phyloP scores from a whole-genome alignment of 2,888 invertebrate genomes.

The Cremastobaeus sp. region DNA sequence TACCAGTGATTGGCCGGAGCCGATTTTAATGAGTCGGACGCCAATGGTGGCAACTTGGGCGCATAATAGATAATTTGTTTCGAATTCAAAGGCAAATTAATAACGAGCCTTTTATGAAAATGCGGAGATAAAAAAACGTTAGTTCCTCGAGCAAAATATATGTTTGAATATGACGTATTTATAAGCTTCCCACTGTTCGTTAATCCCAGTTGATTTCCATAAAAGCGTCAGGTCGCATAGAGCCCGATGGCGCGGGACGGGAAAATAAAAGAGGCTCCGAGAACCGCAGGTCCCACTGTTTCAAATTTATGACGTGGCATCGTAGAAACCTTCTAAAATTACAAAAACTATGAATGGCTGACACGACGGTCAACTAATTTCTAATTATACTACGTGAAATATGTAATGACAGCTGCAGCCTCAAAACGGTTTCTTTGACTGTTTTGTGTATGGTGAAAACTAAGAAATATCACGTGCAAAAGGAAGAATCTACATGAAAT shows the following conservation, averaged over 20 bases:
- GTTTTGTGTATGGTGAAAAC: background rate
- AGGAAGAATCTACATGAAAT: background rate
- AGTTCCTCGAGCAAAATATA: no score
- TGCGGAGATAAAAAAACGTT: no score
- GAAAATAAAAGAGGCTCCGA: background rate
- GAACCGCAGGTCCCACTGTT: slow-evolving; percentile 12
- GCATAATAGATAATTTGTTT: slow-evolving; percentile 4
- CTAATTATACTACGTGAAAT: slow-evolving; percentile 33
- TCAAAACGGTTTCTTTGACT: slow-evolving; percentile 12
- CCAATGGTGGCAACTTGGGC: no score
- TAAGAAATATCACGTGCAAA: slow-evolving; percentile 4
- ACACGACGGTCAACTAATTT: slow-evolving; percentile 24
- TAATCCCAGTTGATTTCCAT: slow-evolving; percentile 11
- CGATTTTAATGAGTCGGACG: background rate
- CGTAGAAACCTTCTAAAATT: slow-evolving; percentile 34
- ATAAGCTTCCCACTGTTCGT: slow-evolving; percentile 6
- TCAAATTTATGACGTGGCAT: slow-evolving; percentile 31
- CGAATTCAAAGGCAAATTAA: background rate
- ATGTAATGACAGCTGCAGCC: slow-evolving; percentile 27
- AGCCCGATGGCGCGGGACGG: background rate
- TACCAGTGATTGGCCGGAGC: background rate
- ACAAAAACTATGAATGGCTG: slow-evolving; percentile 24
- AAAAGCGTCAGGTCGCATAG: background rate
- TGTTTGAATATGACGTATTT: background rate
- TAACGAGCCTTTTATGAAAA: background rate